Conservation (phyloP, 2,113 vertebrate genomes). For the Malurus alboscapulatus region DNA sequence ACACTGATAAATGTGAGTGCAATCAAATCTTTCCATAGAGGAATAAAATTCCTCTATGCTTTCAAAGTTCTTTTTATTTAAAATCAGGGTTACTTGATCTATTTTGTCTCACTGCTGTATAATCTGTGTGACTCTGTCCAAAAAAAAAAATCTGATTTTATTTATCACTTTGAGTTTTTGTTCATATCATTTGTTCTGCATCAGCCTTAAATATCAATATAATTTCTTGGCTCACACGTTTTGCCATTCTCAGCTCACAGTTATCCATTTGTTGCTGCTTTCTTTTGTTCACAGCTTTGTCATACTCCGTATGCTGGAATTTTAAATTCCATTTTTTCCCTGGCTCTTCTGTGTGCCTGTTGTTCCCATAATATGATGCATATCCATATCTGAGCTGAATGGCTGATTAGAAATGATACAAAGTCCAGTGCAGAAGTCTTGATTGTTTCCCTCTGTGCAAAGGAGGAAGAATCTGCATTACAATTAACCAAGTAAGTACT, state of each 20-base stretch:
- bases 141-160: conserved; percentile 17
- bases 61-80: conserved; percentile 1
- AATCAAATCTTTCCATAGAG: conserved; percentile 59
- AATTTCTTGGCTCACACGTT: conserved; percentile 22
- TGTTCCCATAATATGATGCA: conserved; percentile 15
- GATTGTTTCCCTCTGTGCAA: neutral
- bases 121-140: neutral
- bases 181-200: conserved; percentile 8
- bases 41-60: conserved; percentile 55
- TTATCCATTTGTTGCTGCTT: neutral
- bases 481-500: neutral
- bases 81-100: conserved; percentile 49
- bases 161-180: conserved; percentile 49
- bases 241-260: neutral
- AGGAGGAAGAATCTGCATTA: neutral
- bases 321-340: conserved; percentile 34
- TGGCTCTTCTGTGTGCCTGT: neutral
- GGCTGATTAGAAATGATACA: neutral
- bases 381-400: conserved; percentile 13
- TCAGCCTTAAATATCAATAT: conserved; percentile 33
- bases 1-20: conserved; percentile 48
- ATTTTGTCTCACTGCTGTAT: neutral
- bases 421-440: neutral
- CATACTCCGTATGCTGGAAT: neutral
- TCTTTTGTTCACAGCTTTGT: conserved; percentile 32